phyloP scores from a whole-genome alignment of 2,888 invertebrate species.

The Axea sp. region DNA sequence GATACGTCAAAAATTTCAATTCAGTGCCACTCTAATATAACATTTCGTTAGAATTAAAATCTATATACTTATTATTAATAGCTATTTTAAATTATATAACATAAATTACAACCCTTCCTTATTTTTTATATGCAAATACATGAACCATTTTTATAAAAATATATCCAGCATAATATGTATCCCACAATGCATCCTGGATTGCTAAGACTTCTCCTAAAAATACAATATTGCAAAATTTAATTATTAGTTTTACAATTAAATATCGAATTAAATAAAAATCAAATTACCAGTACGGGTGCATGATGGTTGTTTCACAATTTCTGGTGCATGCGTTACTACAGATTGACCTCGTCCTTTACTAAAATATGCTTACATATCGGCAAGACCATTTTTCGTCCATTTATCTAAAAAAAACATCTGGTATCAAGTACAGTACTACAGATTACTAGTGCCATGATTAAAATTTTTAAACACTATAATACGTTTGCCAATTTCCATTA shows the following conservation, averaged over 20 bases:
- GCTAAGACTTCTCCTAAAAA: no score
- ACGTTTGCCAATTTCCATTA: no score
- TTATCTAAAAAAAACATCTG: slow-evolving; percentile 73
- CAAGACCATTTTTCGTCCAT: slow-evolving; percentile 81
- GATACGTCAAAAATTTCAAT: slow-evolving; percentile 75
- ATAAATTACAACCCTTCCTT: slow-evolving; percentile 79
- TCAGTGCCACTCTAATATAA: slow-evolving; percentile 59
- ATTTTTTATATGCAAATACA: slow-evolving; percentile 81
- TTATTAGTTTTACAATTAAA: no score
- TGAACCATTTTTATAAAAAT: slow-evolving; percentile 85
- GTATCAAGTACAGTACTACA: no score
- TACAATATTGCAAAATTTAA: no score
- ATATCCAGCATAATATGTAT: slow-evolving; percentile 88
- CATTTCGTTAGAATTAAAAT: slow-evolving; percentile 3
- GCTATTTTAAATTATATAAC: slow-evolving; percentile 1
- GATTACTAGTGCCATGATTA: no score
- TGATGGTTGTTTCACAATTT: slow-evolving; percentile 67
- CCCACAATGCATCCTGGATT: slow-evolving; percentile 90
- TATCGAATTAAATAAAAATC: no score
- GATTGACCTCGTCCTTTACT: slow-evolving; percentile 79
- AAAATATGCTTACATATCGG: slow-evolving; percentile 83
- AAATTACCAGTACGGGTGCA: no score
- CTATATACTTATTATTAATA: no score
- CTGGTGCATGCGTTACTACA: slow-evolving; percentile 77
- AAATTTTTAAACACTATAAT: no score